phyloP scores from a whole-genome alignment of 2,113 vertebrate species.

The Odocoileus hemionus region DNA sequence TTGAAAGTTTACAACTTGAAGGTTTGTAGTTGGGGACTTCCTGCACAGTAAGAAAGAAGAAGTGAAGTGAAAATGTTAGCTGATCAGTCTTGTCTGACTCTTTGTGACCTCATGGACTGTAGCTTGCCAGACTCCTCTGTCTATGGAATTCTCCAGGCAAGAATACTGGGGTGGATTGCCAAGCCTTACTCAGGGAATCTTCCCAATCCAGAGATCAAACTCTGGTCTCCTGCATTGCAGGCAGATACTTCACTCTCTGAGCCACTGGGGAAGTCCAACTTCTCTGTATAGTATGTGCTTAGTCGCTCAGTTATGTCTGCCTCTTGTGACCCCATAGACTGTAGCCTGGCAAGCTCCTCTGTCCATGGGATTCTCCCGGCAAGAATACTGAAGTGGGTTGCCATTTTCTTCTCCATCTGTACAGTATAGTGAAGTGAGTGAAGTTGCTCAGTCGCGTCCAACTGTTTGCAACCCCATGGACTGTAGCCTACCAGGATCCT shows the following conservation, averaged over 20 bases:
- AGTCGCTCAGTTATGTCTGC: rapidly evolving
- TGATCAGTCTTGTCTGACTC: background rate
- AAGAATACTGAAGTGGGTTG: background rate
- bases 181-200: background rate
- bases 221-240: background rate
- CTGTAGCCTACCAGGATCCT: too few species aligned
- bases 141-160: background rate
- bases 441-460: too few species aligned
- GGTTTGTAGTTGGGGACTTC: background rate
- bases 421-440: background rate
- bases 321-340: background rate
- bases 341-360: background rate
- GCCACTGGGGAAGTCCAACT: background rate
- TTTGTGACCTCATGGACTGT: background rate
- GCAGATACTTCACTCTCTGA: background rate
- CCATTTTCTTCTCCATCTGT: background rate
- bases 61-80: background rate
- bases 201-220: background rate
- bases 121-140: background rate
- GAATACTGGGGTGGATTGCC: background rate
- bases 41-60: background rate
- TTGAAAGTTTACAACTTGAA: background rate
- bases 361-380: background rate
- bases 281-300: background rate
- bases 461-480: too few species aligned